phyloP scores from a whole-genome alignment of 2,888 invertebrate species.

The Exocentrus adspersus region DNA sequence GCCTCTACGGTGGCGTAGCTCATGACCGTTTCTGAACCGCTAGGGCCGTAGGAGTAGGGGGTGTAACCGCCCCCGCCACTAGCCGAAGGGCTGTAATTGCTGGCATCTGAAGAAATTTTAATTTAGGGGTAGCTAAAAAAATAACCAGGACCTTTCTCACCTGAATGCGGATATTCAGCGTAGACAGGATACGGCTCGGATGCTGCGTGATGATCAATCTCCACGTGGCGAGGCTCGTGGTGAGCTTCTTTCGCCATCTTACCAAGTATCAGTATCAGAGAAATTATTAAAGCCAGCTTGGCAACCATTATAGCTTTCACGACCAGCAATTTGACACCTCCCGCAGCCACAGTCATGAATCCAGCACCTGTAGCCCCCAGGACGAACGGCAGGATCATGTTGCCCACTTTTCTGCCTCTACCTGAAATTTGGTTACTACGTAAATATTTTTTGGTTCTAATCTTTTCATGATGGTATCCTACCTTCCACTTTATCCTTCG shows the following conservation, averaged over 20 bases:
- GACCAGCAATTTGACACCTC: slow-evolving; percentile 60
- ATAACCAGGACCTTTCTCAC: not conserved
- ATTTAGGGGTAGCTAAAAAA: not conserved
- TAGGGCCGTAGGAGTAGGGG: slow-evolving; percentile 25
- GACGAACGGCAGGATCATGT: slow-evolving; percentile 71
- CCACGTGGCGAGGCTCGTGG: slow-evolving; percentile 43
- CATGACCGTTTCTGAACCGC: slow-evolving; percentile 31
- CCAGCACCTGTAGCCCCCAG: slow-evolving; percentile 74
- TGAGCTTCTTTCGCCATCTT: slow-evolving; percentile 48
- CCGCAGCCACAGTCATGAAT: slow-evolving; percentile 71
- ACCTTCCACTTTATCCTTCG: slow-evolving; percentile 51
- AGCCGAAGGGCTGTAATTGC: not conserved
- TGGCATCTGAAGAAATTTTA: no score
- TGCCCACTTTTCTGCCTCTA: slow-evolving; percentile 69
- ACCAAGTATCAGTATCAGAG: slow-evolving; percentile 65
- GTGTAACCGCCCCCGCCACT: slow-evolving; percentile 26
- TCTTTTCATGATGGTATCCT: no score
- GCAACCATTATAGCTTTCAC: slow-evolving; percentile 77
- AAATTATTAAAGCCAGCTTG: slow-evolving; percentile 74
- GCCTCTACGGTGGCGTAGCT: slow-evolving; percentile 48
- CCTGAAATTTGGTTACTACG: no score
- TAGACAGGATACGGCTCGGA: slow-evolving; percentile 46
- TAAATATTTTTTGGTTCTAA: no score
- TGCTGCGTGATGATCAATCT: slow-evolving; percentile 64
- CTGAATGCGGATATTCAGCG: slow-evolving; percentile 37